Conservation (phyloP, 2,113 vertebrate genomes). For the Tyrannus savana region DNA sequence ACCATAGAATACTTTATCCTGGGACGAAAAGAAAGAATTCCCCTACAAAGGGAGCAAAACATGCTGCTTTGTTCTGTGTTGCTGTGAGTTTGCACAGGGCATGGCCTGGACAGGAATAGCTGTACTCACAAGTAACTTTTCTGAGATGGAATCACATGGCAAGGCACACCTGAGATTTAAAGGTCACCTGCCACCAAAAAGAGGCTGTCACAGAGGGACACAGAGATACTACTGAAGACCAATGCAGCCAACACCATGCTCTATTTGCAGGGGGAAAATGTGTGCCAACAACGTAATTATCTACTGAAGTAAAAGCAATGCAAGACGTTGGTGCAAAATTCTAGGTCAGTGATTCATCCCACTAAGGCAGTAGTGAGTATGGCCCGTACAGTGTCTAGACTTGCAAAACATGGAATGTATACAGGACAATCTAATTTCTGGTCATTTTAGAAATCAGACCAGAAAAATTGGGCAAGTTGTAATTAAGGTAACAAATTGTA, state of each 20-base stretch:
- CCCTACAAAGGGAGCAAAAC: neutral
- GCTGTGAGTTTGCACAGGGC: neutral
- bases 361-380: neutral
- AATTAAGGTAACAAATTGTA: neutral
- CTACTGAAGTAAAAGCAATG: neutral
- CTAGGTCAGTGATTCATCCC: neutral
- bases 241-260: neutral
- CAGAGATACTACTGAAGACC: neutral
- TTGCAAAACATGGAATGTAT: neutral
- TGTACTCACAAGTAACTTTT: neutral
- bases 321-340: neutral
- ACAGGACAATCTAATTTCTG: neutral
- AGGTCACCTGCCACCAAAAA: neutral
- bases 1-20: neutral
- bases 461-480: neutral
- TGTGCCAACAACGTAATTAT: neutral
- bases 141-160: neutral
- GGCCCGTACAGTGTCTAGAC: neutral
- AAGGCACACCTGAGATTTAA: neutral
- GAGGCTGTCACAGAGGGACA: neutral
- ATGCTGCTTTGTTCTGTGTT: neutral
- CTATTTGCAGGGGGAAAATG: neutral
- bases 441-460: neutral
- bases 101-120: neutral
- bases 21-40: neutral